phyloP scores from a whole-genome alignment of 1,140 invertebrate species.

The Berghia stephanieae region DNA sequence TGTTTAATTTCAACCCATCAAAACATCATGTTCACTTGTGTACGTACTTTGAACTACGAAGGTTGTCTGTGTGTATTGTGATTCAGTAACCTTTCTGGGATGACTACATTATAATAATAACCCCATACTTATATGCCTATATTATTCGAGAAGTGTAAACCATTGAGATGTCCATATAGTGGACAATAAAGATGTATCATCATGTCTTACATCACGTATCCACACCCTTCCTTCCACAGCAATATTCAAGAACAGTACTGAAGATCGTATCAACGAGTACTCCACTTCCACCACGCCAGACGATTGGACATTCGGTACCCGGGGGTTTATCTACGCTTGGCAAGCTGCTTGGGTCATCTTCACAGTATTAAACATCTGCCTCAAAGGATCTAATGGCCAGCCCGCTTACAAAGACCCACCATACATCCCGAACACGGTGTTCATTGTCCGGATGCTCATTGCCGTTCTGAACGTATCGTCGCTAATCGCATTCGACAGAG shows the following conservation, averaged over 20 bases:
- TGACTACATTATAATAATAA: too few species aligned
- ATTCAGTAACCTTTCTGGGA: too few species aligned
- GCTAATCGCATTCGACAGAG: not conserved
- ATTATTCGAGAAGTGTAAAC: too few species aligned
- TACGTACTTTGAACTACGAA: too few species aligned
- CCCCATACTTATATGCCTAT: too few species aligned
- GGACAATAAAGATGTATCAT: too few species aligned
- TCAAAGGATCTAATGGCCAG: conserved; percentile 18
- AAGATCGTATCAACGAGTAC: conserved; percentile 46
- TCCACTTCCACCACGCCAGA: conserved; percentile 48
- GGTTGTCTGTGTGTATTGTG: too few species aligned
- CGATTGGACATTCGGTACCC: conserved; percentile 59
- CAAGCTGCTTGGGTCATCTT: conserved; percentile 54
- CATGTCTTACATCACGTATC: too few species aligned
- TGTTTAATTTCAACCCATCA: too few species aligned
- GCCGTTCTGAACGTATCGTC: not conserved
- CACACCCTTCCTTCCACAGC: not conserved
- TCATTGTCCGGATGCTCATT: not conserved
- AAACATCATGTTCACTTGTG: too few species aligned
- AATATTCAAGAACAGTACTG: conserved; percentile 44
- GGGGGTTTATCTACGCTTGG: conserved; percentile 60
- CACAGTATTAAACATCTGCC: conserved; percentile 46
- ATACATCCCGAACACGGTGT: too few species aligned
- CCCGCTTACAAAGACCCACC: not conserved
- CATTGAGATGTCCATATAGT: too few species aligned